Base-by-base conservation (phyloP, 2,888 invertebrate genomes). In the Amiota communis region DNA sequence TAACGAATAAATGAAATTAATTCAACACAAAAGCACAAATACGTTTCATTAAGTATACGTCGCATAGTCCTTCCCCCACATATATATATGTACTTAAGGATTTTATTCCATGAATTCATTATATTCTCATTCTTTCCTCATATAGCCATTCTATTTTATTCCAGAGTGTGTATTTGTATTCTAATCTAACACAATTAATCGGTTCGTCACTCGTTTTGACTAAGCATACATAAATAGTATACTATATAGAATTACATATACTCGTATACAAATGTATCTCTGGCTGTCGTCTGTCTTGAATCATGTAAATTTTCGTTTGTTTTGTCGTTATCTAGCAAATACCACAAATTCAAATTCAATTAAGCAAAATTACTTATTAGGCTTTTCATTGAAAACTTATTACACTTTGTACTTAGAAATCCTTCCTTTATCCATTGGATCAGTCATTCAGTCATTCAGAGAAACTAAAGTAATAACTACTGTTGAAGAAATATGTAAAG, bases 101-200 rank as follows among this genome's bases (percentile, higher is more conserved):
- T 36, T 36, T 36, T 36, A 36, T 36, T 36, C 36, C 36, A 36
- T 36, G 36, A 36, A 36, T 36, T 36, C 6, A 36, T 6, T 1
- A 6, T 36, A 6, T 6, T 6, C 36, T 6, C 36, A n/a, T n/a
- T n/a, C n/a, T n/a, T n/a, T n/a, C 36, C 36, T 6, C 68, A 47
- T 68, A 12, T 63, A n/a, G 53, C 46, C 13, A n/a, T 17, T 2
- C 57, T 20, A 11, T 49, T 12, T 59, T 51, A 23, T 67, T 8
- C 20, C 10, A 11, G n/a, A 11, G 17, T 49, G 2, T 70, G 12
- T 48, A 59, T 70, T 64, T 73, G 71, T 76, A 78, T 76, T 75
- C 77, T 82, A 85, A 85, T 85, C 87, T 86, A 83, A 85, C 75
- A 81, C 85, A 85, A 86, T 86, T 85, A 85, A 85, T 85, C 86